These are phyloP conservation scores for Enteromius treurensis DNA, from an alignment of 2,797 vertebrate genomes.

Conservation along the genomic window DNA sequence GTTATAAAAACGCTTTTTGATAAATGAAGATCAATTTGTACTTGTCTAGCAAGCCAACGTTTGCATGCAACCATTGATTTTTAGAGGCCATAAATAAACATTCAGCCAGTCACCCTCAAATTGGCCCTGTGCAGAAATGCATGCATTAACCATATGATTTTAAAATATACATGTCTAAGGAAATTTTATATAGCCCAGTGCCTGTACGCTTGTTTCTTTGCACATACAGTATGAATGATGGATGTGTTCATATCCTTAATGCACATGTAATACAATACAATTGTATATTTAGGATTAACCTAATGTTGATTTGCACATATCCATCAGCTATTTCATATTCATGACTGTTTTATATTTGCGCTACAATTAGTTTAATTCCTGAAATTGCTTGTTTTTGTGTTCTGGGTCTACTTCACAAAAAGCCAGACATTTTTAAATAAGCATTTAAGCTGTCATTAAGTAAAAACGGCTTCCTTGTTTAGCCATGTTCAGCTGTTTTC, in stretches of 20 bases:
- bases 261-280: neutral
- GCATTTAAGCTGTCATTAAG: constrained; percentile 21
- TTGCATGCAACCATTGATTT: constrained; percentile 48
- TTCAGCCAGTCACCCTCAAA: constrained; percentile 19
- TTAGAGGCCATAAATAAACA: constrained; percentile 38
- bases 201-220: neutral
- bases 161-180: neutral
- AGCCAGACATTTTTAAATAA: neutral
- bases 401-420: neutral
- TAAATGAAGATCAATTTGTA: constrained; percentile 52
- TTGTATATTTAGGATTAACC: too few relatives aligned
- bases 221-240: neutral
- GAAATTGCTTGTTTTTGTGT: neutral
- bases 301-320: neutral
- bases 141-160: constrained; percentile 24
- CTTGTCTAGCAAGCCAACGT: constrained; percentile 43
- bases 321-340: neutral
- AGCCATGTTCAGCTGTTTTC: constrained; percentile 19
- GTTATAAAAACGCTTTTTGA: constrained; percentile 42
- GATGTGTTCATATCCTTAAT: neutral
- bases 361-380: constrained; percentile 5
- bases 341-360: neutral
- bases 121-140: constrained; percentile 24
- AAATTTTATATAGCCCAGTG: neutral
- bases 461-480: neutral